Percentiles rank a stretch among this genome's conserved stretches.
Evolutionary conservation across 2,113 vertebrate genomes (phyloP).

Genomic region (Pseudorasbora parva): DNA sequence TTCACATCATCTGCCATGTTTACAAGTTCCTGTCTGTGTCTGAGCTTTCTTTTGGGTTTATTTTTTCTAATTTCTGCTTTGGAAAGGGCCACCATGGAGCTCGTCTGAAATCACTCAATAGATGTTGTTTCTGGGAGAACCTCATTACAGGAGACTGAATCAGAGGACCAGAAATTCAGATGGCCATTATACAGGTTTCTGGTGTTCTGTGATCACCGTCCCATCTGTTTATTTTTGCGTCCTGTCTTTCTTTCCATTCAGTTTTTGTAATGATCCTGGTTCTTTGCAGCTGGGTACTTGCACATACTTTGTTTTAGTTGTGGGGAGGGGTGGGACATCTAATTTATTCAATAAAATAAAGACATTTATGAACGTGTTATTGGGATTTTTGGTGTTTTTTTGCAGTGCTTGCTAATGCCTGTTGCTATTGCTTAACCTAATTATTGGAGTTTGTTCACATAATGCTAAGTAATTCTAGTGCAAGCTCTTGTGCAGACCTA

Average conservation of each 20-base stretch:
- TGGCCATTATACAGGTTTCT: conserved; percentile 26
- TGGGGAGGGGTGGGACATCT: conserved; percentile 72
- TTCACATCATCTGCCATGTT: conserved; percentile 25
- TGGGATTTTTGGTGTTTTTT: not conserved
- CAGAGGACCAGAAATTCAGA: not conserved
- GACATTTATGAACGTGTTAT: conserved; percentile 53
- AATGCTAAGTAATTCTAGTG: not conserved
- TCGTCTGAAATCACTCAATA: conserved; percentile 37
- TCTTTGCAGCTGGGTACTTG: conserved; percentile 61
- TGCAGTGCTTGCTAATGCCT: not conserved
- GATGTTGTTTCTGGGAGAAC: conserved; percentile 26
- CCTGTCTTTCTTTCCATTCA: conserved; percentile 54
- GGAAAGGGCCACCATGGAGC: conserved; percentile 25
- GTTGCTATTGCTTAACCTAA: not conserved
- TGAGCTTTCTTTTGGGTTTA: conserved; percentile 22
- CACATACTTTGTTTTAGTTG: conserved; percentile 62
- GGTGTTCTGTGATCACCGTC: conserved; percentile 9
- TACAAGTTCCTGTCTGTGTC: conserved; percentile 13
- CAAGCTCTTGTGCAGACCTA: not conserved
- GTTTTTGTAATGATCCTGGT: conserved; percentile 62
- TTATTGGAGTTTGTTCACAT: too few relatives aligned
- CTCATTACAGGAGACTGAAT: conserved; percentile 8
- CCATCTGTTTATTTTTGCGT: conserved; percentile 42
- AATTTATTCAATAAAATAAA: conserved; percentile 85
- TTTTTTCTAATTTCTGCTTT: conserved; percentile 36